These are phyloP conservation scores for Hemitrygon akajei DNA, from an alignment of 2,797 vertebrate genomes.

Conservation along the genomic window DNA sequence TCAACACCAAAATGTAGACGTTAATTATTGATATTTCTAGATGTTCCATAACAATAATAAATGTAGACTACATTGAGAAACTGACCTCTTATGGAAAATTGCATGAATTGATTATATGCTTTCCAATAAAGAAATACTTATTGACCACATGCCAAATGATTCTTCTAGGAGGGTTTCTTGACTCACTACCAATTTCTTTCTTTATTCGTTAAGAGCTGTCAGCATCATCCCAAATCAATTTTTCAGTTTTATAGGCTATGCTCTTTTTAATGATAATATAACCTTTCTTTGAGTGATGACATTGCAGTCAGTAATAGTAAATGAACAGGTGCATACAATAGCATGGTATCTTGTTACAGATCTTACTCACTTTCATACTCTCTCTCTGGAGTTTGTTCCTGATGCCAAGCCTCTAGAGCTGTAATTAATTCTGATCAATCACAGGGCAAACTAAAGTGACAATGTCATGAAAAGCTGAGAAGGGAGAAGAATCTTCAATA, in stretches of 20 bases:
- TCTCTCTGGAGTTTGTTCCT: neutral
- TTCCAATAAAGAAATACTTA: neutral
- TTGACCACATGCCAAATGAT: neutral
- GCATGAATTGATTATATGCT: constrained; percentile 1
- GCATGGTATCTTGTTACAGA: neutral
- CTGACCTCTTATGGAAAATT: constrained; percentile 32
- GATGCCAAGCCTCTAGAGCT: neutral
- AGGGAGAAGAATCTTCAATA: neutral
- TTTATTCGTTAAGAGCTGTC: neutral
- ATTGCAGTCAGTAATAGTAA: neutral
- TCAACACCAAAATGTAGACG: neutral
- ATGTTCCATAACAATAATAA: neutral
- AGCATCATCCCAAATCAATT: neutral
- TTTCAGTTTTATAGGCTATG: neutral
- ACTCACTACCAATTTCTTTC: neutral
- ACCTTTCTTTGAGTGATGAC: neutral
- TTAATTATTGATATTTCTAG: neutral
- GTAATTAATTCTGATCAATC: neutral
- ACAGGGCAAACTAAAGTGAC: neutral
- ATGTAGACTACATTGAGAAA: neutral
- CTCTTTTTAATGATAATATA: neutral
- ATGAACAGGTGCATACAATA: neutral
- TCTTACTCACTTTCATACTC: neutral
- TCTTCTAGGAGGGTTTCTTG: neutral
- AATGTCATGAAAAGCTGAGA: neutral